phyloP scores from a whole-genome alignment of 2,888 invertebrate genomes.

The Trachelus troglodyta region DNA sequence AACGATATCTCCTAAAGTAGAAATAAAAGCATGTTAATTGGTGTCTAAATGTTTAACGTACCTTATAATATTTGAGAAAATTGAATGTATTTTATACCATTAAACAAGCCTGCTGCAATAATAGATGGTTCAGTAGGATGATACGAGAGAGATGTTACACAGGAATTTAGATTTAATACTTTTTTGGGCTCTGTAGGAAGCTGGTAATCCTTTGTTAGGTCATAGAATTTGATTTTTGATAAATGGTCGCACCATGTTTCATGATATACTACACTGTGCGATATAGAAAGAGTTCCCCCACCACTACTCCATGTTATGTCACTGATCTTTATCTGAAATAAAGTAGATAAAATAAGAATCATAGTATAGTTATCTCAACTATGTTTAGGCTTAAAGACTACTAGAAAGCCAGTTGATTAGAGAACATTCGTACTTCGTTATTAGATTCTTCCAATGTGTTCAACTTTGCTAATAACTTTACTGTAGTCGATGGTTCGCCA shows the following conservation, averaged over 20 bases:
- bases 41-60: not conserved
- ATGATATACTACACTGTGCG: slow-evolving; percentile 49
- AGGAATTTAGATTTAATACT: slow-evolving; percentile 60
- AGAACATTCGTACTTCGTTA: slow-evolving; percentile 38
- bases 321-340: slow-evolving; percentile 56
- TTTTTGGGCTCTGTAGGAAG: slow-evolving; percentile 44
- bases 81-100: slow-evolving; percentile 40
- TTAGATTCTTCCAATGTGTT: slow-evolving; percentile 41
- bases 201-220: slow-evolving; percentile 49
- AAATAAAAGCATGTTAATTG: not conserved
- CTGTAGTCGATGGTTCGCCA: slow-evolving; percentile 34
- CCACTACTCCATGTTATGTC: slow-evolving; percentile 57
- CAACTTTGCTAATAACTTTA: slow-evolving; percentile 49
- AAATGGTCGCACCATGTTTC: slow-evolving; percentile 60
- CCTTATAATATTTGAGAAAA: not conserved
- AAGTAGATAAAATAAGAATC: not conserved
- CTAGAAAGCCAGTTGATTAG: not conserved
- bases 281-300: slow-evolving; percentile 56
- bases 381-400: not conserved
- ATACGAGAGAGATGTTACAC: slow-evolving; percentile 66
- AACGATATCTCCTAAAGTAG: slow-evolving; percentile 55
- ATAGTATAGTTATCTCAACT: not conserved
- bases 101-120: slow-evolving; percentile 66
- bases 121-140: slow-evolving; percentile 68
- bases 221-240: slow-evolving; percentile 55